Conservation (phyloP, 2,797 vertebrate species). For the Tolypeutes matacus region DNA sequence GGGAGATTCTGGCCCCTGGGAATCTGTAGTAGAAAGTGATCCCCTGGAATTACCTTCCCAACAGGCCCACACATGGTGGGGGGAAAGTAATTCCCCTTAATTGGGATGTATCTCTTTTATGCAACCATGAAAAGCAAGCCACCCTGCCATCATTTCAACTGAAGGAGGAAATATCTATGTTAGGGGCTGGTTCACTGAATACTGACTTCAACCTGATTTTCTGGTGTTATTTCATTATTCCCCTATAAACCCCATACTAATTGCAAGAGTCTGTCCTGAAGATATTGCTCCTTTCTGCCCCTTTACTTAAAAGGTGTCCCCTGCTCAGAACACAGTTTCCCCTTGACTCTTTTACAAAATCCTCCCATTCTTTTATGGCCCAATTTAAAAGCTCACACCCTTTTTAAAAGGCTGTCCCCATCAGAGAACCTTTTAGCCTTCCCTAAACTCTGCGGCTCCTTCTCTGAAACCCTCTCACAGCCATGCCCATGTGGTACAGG, state of each 20-base stretch:
- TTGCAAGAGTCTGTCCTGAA: not conserved
- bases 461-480: not conserved
- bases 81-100: not conserved
- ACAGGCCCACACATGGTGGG: accelerated
- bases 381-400: not conserved
- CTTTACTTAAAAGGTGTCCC: not conserved
- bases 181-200: not conserved
- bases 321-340: not conserved
- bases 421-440: not conserved
- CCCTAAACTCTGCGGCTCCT: not conserved
- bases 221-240: not conserved
- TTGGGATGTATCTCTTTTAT: not conserved
- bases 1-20: not conserved
- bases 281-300: not conserved
- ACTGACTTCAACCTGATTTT: slow-evolving; percentile 18
- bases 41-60: not conserved
- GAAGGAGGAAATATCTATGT: not conserved
- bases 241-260: not conserved
- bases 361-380: not conserved
- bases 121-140: not conserved
- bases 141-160: not conserved
- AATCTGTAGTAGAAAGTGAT: not conserved
- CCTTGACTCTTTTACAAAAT: not conserved
- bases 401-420: not conserved
- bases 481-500: not conserved